phyloP scores from a whole-genome alignment of 2,797 vertebrate genomes.

The Pseudomugil gertrudae region DNA sequence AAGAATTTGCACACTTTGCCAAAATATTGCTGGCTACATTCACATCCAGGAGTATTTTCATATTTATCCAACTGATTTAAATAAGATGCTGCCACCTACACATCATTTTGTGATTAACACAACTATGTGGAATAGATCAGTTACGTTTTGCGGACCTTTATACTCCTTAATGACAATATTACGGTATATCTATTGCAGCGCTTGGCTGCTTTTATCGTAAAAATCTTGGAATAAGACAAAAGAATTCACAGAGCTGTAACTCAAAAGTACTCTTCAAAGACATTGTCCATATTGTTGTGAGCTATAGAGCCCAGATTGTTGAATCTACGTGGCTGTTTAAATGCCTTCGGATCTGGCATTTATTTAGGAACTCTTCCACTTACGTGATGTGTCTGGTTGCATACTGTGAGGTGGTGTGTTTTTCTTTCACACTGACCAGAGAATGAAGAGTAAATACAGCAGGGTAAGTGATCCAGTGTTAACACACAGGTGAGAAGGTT shows the following conservation, averaged over 20 bases:
- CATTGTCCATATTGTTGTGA: slow-evolving; percentile 8
- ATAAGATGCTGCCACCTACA: not conserved
- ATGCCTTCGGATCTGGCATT: not conserved
- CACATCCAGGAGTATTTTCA: not conserved
- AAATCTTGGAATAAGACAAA: slow-evolving; percentile 32
- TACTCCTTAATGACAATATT: not conserved
- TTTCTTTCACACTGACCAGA: slow-evolving; percentile 64
- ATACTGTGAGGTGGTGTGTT: slow-evolving; percentile 47
- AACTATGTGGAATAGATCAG: no score
- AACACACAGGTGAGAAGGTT: slow-evolving; percentile 63
- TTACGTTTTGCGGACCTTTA: no score
- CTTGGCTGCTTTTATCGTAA: not conserved
- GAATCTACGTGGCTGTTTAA: slow-evolving; percentile 12
- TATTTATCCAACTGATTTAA: not conserved
- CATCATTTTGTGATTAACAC: not conserved
- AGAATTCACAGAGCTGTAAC: slow-evolving; percentile 19
- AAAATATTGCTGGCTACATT: slow-evolving; percentile 13
- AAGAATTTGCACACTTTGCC: slow-evolving; percentile 17
- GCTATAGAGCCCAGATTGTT: not conserved
- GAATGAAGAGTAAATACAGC: slow-evolving; percentile 71
- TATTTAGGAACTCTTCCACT: slow-evolving; percentile 30
- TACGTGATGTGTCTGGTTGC: slow-evolving; percentile 40
- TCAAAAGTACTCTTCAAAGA: slow-evolving; percentile 17
- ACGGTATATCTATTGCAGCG: not conserved
- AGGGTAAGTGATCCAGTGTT: slow-evolving; percentile 41